Base-by-base conservation (phyloP, 2,888 invertebrate genomes). In the Macaria notata region DNA sequence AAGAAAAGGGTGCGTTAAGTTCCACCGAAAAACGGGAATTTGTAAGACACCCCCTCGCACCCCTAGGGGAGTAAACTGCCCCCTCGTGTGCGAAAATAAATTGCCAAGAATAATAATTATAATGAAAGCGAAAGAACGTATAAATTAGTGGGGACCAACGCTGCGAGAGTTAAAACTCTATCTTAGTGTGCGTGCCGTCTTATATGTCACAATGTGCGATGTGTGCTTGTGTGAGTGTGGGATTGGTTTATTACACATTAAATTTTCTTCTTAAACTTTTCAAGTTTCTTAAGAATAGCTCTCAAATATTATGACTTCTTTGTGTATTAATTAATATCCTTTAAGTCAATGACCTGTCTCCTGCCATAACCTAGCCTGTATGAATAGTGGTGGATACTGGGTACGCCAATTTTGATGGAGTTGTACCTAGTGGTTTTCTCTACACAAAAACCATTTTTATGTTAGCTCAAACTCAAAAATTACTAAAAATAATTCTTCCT, bases 31-130 rank as follows among this genome's bases (percentile, higher is more conserved):
- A 91, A 90, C 90, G 91, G 85, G 89, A 90, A 89, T 90, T 90
- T 86, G 88, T 90, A 90, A 90, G 91, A 90, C 82, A 80, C 75
- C 83, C 84, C 73, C 83, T 76, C 68, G 65, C 68, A 72, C 67
- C 77, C 74, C 68, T 65, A 54, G 51, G 76, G 82, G 80, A 73
- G 79, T 79, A 74, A 76, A 80, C 75, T 81, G 81, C 87, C 88
- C 88, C 89, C 88, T 81, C 90, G 91, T 90, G 89, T 90, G 91
- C 90, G 89, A 90, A 91, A 90, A 91, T 91, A 91, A 91, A 91
- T 91, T 91, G 90, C 90, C 88, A 90, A 89, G 91, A 91, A 91
- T 91, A 90, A 91, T 91, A 91, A 91, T 91, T 91, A 91, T 91
- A 91, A 91, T 89, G 90, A 91, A 91, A 89, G 89, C 88, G 90